phyloP scores from a whole-genome alignment of 2,888 invertebrate genomes.

The Ophion ventricosus region DNA sequence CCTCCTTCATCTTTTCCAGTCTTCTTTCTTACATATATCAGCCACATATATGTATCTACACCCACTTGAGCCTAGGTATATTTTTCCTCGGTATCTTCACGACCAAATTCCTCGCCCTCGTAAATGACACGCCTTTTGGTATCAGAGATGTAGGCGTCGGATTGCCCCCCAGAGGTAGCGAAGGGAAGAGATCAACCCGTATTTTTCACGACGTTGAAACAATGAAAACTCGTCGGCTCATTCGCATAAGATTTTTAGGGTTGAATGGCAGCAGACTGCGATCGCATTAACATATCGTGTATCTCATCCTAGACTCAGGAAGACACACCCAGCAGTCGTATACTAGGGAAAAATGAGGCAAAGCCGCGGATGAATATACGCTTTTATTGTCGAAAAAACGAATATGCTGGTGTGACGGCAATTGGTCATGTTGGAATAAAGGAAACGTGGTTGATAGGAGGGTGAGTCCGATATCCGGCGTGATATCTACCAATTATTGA shows the following conservation, averaged over 20 bases:
- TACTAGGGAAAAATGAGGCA: neutral
- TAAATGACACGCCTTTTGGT: neutral
- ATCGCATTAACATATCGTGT: neutral
- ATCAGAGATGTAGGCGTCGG: neutral
- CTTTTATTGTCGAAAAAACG: neutral
- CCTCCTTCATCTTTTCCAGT: conserved; percentile 25
- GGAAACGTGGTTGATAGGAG: no score
- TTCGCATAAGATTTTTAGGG: neutral
- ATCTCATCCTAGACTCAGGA: neutral
- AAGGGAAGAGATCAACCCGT: neutral
- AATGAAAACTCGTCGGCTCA: neutral
- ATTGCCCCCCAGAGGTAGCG: neutral
- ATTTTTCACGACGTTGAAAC: neutral
- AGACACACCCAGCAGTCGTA: neutral
- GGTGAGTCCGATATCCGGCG: no score
- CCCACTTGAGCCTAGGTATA: conserved; percentile 36
- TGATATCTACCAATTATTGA: no score
- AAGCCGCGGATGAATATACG: neutral
- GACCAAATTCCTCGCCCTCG: conserved; percentile 12
- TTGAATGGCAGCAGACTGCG: neutral
- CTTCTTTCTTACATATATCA: conserved; percentile 11
- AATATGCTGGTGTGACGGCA: neutral
- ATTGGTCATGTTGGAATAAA: no score
- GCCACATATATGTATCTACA: neutral
- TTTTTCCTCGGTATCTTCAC: neutral